Percentiles rank a stretch among this genome's conserved stretches.
Conservation (phyloP, 1,140 invertebrate species). For the Drosophila saltans region DNA sequence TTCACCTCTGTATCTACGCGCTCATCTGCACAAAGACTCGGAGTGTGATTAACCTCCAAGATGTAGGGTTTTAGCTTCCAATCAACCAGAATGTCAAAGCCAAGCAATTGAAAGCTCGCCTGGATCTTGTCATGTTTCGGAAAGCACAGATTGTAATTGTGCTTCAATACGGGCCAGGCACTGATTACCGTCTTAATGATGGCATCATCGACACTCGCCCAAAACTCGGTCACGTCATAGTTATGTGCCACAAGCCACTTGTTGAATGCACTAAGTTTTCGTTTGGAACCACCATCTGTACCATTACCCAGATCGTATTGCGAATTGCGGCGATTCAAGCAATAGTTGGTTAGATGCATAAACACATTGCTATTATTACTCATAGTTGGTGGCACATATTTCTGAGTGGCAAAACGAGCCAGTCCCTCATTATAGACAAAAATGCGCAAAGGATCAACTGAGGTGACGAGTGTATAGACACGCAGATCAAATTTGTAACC, state of each 20-base stretch:
- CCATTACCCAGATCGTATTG: conserved; percentile 85
- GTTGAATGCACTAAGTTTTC: conserved; percentile 92
- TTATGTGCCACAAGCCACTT: conserved; percentile 88
- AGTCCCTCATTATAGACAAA: conserved; percentile 98
- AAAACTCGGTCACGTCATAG: conserved; percentile 89
- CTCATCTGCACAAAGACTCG: conserved; percentile 94
- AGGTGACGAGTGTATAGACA: conserved; percentile 97
- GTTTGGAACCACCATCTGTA: conserved; percentile 92
- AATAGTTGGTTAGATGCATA: conserved; percentile 99
- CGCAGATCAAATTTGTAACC: conserved; percentile 98
- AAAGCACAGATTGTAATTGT: conserved; percentile 94
- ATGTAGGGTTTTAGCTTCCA: conserved; percentile 92
- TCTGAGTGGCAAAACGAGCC: conserved; percentile 93
- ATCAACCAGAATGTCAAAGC: conserved; percentile 95
- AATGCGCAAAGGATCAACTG: conserved; percentile 95
- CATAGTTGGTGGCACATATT: conserved; percentile 90
- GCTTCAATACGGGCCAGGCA: conserved; percentile 92
- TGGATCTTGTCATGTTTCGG: conserved; percentile 92
- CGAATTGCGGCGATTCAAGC: conserved; percentile 95
- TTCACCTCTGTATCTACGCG: conserved; percentile 93
- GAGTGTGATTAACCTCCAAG: conserved; percentile 95
- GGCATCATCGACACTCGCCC: conserved; percentile 93
- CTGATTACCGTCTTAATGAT: conserved; percentile 95
- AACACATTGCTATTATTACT: conserved; percentile 93
- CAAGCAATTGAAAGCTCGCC: conserved; percentile 95